Evolutionary conservation across 2,888 invertebrate genomes (phyloP), one percentile per base, ranked within the genome.

Genomic region (Cyclophora albipunctata): DNA sequence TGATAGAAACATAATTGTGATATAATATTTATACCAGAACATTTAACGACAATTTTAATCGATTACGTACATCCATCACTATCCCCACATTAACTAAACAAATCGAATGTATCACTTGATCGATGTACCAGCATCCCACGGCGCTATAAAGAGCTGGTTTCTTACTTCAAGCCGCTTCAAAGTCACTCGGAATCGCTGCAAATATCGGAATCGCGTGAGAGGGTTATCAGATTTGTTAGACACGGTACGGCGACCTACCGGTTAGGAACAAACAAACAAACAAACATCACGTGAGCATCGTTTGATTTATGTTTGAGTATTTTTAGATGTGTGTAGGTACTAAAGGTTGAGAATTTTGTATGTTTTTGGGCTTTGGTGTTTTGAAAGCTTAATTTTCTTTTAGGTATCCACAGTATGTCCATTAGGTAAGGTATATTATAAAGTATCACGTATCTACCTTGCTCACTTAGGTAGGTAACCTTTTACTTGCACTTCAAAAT

Each of bases 141-240:
- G 47, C 50, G 49, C 53, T 53, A 53, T 55, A 51, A 53, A 55
- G 51, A 53, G 50, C 53, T 51, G 55, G 52, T 53, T 47, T 42
- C 43, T 42, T 46, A 57, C 54, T 62, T 57, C 48, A 46, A 46
- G 50, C 62, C 64, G 57, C 66, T 57, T 62, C 57, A 46, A 46
- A 46, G 51, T 63, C 64, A 58, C 66, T 57, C 61, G 57, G 52
- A 57, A 57, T 57, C 63, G 59, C 64, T 57, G 60, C 62, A 67
- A 60, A 60, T 58, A 54, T 64, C 56, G 61, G 66, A 61, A 72
- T 79, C 70, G 79, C 78, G 80, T 80, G 80, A 70, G 69, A 57
- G 60, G 59, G 66, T 71, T 78, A 80, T 80, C 79, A 70, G 78
- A 78, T 80, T 75, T 71, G 76, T 76, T 63, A 64, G 55, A 71